A percentile compares a stretch with the other conserved stretches of the same genome.
These are phyloP conservation scores for Datnioides undecimradiatus DNA, from an alignment of 2,113 vertebrate genomes.

Conservation along the genomic window DNA sequence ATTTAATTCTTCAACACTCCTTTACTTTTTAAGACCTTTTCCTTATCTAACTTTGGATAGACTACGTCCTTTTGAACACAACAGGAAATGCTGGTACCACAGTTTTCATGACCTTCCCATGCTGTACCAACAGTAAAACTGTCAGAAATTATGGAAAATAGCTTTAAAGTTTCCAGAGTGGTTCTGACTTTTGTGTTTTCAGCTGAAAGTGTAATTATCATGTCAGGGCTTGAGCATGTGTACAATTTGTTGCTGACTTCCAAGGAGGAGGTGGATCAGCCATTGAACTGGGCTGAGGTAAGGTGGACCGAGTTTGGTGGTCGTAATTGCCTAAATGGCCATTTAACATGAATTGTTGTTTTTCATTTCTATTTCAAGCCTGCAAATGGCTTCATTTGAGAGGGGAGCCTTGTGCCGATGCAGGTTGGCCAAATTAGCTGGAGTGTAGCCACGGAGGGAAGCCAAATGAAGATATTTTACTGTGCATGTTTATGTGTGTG, in stretches of 20 bases:
- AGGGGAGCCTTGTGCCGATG: slow-evolving; percentile 6
- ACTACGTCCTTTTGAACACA: background rate
- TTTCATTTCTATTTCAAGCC: background rate
- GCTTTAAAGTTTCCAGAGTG: background rate
- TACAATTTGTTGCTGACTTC: background rate
- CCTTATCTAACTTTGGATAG: background rate
- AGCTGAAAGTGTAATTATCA: slow-evolving; percentile 3
- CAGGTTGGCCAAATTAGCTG: slow-evolving; percentile 10
- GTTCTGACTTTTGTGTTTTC: background rate
- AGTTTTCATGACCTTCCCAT: background rate
- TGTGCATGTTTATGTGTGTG: background rate
- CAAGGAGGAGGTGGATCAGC: background rate
- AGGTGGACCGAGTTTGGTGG: background rate
- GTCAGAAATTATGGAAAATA: background rate
- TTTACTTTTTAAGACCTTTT: background rate
- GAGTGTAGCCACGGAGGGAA: background rate
- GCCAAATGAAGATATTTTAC: slow-evolving; percentile 24
- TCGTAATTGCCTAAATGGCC: background rate
- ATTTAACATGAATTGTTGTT: background rate
- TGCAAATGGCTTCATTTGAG: background rate
- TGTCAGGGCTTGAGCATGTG: background rate
- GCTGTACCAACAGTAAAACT: background rate
- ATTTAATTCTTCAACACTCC: background rate
- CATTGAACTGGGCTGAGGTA: background rate
- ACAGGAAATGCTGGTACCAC: background rate